phyloP scores from a whole-genome alignment of 2,113 vertebrate species.

The Oxyruncus cristatus region DNA sequence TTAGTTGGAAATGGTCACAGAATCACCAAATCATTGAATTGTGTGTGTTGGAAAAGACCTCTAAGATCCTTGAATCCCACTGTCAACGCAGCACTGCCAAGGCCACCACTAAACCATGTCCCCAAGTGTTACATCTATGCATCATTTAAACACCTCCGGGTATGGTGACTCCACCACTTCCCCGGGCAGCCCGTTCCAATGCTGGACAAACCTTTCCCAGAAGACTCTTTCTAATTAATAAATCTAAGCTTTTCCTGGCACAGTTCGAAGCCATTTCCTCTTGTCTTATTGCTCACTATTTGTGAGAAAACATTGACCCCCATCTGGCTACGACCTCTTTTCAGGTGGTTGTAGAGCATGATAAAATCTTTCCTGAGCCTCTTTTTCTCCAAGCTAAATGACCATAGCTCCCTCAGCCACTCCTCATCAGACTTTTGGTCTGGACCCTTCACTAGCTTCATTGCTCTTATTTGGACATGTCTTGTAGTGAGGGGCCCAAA shows the following conservation, averaged over 20 bases:
- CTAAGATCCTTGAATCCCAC: fast-evolving
- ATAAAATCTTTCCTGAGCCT: not conserved
- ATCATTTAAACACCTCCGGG: not conserved
- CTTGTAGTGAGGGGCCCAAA: not conserved
- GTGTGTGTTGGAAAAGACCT: not conserved
- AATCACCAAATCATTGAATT: not conserved
- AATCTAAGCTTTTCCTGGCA: not conserved
- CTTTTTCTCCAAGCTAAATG: not conserved
- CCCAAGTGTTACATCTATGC: not conserved
- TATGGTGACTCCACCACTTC: not conserved
- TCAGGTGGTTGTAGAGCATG: not conserved
- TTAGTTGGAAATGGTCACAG: not conserved
- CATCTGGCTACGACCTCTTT: not conserved
- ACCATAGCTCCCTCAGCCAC: not conserved
- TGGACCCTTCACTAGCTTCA: not conserved
- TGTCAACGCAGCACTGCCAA: not conserved
- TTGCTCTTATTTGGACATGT: not conserved
- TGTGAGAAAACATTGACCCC: not conserved
- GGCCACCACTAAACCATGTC: not conserved
- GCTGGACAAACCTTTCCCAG: not conserved
- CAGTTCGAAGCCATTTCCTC: not conserved
- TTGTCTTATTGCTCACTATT: not conserved
- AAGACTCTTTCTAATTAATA: not conserved
- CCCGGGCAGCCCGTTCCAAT: not conserved
- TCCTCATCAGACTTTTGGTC: not conserved